phyloP scores from a whole-genome alignment of 2,113 vertebrate genomes.

The Aepyceros melampus region DNA sequence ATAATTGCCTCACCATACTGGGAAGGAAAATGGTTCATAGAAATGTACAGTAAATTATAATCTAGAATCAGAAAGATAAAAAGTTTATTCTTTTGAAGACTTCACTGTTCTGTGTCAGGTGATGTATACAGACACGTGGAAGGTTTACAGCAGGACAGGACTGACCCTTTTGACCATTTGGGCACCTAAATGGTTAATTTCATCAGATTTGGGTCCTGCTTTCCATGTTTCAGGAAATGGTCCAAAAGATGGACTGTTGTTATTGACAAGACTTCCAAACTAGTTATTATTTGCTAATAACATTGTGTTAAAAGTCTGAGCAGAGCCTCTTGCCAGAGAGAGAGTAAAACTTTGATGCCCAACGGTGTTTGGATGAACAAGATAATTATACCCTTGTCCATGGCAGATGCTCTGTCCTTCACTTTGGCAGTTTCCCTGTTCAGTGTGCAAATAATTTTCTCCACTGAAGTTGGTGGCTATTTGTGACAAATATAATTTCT shows the following conservation, averaged over 20 bases:
- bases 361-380: slow-evolving; percentile 60
- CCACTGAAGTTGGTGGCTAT: slow-evolving; percentile 33
- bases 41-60: background rate
- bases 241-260: background rate
- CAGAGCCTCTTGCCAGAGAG: slow-evolving; percentile 53
- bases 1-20: background rate
- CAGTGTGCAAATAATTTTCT: slow-evolving; percentile 52
- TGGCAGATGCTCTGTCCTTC: slow-evolving; percentile 67
- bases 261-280: slow-evolving; percentile 47
- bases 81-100: background rate
- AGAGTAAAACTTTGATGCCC: slow-evolving; percentile 53
- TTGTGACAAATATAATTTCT: slow-evolving; percentile 13
- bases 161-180: background rate
- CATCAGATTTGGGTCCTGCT: background rate
- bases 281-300: slow-evolving; percentile 62
- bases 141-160: background rate
- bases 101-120: background rate
- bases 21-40: background rate
- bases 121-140: background rate
- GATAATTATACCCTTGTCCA: slow-evolving; percentile 66
- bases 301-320: slow-evolving; percentile 47
- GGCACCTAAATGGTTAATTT: slow-evolving; percentile 58
- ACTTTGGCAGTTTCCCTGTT: slow-evolving; percentile 62
- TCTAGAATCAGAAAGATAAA: background rate
- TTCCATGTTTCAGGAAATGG: background rate